Evolutionary conservation across 2,888 invertebrate species (phyloP).

Genomic region (Philhelius pedissequus): DNA sequence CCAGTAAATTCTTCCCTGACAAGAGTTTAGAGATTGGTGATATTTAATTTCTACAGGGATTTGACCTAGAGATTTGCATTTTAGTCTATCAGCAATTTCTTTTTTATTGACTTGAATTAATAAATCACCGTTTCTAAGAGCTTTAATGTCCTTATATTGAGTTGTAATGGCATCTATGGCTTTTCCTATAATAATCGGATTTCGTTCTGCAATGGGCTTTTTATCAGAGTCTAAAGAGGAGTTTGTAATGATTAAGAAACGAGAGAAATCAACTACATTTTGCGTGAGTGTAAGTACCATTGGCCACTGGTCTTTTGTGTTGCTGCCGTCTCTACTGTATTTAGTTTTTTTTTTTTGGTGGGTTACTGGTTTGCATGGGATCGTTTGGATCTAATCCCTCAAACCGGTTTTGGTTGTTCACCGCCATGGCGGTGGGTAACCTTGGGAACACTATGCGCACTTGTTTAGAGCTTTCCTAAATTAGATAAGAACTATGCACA

Average conservation of each 20-base stretch:
- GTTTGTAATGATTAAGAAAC: not conserved
- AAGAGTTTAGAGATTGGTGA: not conserved
- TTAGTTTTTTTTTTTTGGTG: no score
- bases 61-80: not conserved
- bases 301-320: not conserved
- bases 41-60: not conserved
- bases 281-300: not conserved
- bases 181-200: no score
- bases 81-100: no score
- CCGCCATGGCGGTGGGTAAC: not conserved
- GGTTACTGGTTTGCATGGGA: not conserved
- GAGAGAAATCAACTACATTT: not conserved
- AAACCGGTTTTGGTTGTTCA: not conserved
- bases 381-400: not conserved
- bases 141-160: no score
- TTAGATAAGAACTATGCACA: no score
- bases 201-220: no score
- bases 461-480: not conserved
- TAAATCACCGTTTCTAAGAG: no score
- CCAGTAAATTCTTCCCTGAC: not conserved
- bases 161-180: no score
- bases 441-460: not conserved
- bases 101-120: no score
- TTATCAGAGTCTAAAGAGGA: no score
- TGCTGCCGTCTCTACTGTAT: not conserved